phyloP scores from a whole-genome alignment of 2,888 invertebrate species.

The Diploptera punctata region DNA sequence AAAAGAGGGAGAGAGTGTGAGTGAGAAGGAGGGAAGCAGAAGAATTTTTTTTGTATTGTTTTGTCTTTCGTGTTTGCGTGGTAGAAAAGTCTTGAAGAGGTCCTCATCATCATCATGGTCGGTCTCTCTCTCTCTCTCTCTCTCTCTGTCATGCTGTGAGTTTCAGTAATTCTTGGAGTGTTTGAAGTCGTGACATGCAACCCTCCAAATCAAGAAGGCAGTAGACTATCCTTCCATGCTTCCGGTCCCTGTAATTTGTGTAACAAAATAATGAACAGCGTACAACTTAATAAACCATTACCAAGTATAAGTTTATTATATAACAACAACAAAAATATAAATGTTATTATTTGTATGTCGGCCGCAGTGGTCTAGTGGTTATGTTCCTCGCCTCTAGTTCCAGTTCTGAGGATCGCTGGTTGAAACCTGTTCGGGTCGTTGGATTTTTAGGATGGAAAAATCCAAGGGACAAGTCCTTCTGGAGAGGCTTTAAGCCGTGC shows the following conservation, averaged over 20 bases:
- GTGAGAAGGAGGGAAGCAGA: neutral
- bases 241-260: neutral
- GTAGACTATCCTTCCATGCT: neutral
- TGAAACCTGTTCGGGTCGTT: too few species aligned
- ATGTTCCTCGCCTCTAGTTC: too few species aligned
- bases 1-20: constrained; percentile 27
- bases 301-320: too few species aligned
- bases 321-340: too few species aligned
- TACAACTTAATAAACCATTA: too few species aligned
- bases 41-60: constrained; percentile 21
- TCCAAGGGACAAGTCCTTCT: too few species aligned
- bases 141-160: neutral
- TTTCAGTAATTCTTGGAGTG: neutral
- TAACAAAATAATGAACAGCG: too few species aligned
- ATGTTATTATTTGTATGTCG: too few species aligned
- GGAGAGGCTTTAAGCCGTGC: too few species aligned
- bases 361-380: too few species aligned
- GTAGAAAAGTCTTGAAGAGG: neutral
- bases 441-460: too few species aligned
- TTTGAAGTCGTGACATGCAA: constrained; percentile 11
- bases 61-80: neutral
- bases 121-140: neutral
- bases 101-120: neutral
- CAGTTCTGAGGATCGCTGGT: too few species aligned
- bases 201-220: neutral